Percentiles rank a stretch among this genome's conserved stretches.
These are phyloP conservation scores for Antechinus flavipes DNA, from an alignment of 2,113 vertebrate species.

Conservation along the genomic window DNA sequence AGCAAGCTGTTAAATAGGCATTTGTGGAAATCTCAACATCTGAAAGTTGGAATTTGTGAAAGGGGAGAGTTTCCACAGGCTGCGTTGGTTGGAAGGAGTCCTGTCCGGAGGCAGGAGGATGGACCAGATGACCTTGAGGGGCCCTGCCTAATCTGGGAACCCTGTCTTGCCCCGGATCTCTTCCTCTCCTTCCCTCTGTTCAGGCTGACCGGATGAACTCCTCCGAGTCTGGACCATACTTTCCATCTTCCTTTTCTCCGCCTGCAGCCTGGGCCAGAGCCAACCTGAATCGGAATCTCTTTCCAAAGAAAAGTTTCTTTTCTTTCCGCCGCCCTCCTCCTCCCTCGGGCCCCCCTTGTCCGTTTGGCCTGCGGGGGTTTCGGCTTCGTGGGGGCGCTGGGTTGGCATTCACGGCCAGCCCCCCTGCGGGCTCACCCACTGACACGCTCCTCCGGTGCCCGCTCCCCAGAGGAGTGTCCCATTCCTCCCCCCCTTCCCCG, in stretches of 20 bases:
- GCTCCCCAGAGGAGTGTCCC: neutral
- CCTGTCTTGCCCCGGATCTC: neutral
- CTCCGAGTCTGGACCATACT: conserved; percentile 61
- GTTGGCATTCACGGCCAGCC: neutral
- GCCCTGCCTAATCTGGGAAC: neutral
- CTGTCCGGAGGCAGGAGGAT: neutral
- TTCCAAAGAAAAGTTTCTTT: conserved; percentile 63
- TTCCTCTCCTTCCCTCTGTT: neutral
- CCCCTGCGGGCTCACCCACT: neutral
- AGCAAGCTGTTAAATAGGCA: neutral
- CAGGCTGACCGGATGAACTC: neutral
- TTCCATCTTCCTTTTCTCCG: conserved; percentile 57
- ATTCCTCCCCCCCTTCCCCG: neutral
- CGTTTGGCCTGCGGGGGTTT: neutral
- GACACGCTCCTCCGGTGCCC: neutral
- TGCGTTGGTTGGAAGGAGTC: neutral
- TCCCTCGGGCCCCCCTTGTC: conserved; percentile 23
- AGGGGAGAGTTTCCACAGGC: neutral
- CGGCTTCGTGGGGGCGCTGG: neutral
- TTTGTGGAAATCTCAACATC: neutral
- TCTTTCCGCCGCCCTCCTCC: neutral
- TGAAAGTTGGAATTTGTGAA: neutral
- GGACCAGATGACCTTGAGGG: neutral
- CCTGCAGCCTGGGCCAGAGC: conserved; percentile 64
- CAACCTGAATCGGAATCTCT: conserved; percentile 62